phyloP scores from a whole-genome alignment of 2,113 vertebrate species.

The Passer montanus region DNA sequence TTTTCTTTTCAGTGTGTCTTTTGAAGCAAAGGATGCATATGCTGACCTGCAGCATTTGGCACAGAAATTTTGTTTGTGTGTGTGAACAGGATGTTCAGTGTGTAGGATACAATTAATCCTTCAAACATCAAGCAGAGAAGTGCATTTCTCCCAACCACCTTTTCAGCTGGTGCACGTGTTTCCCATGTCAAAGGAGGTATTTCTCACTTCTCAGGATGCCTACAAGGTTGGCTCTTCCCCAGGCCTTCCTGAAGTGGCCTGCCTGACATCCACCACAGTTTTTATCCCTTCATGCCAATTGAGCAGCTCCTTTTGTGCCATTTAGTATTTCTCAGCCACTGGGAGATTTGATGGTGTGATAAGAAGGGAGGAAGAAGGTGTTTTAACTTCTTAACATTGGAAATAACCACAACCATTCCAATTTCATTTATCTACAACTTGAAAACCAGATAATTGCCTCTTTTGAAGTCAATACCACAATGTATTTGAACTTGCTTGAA shows the following conservation, averaged over 20 bases:
- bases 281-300: neutral
- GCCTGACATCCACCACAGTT: fast-evolving
- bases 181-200: neutral
- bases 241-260: neutral
- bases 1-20: neutral
- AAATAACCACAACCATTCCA: neutral
- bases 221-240: neutral
- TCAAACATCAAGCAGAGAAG: neutral
- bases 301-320: neutral
- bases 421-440: neutral
- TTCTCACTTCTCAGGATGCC: neutral
- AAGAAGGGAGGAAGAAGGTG: neutral
- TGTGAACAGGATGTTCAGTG: neutral
- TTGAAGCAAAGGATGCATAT: fast-evolving
- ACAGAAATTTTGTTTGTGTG: neutral
- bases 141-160: neutral
- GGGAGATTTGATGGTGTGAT: neutral
- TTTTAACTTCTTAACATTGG: neutral
- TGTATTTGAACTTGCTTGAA: neutral
- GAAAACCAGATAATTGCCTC: neutral
- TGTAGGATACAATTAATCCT: neutral
- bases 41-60: neutral
- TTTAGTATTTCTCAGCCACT: neutral
- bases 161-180: neutral
- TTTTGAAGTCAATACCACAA: neutral